phyloP scores from a whole-genome alignment of 2,888 invertebrate genomes.

The Dorcus hopei region DNA sequence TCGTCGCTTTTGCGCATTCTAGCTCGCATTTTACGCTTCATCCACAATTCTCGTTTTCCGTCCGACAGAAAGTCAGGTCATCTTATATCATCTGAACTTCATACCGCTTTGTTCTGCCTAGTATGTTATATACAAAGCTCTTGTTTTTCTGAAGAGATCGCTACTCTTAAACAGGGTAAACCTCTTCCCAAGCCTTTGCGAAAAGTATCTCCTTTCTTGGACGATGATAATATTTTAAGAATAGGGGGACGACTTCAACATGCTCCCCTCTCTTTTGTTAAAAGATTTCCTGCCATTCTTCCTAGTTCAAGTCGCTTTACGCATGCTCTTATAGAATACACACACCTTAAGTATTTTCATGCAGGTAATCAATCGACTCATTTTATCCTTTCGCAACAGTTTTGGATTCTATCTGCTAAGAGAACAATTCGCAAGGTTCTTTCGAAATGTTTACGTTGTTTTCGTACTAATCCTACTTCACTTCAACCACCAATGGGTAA shows the following conservation, averaged over 20 bases:
- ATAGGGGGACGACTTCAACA: slow-evolving; percentile 16
- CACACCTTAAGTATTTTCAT: slow-evolving; percentile 24
- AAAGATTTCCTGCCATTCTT: slow-evolving; percentile 15
- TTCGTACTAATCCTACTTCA: slow-evolving; percentile 4
- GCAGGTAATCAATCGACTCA: slow-evolving; percentile 19
- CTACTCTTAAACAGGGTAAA: not conserved
- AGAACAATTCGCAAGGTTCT: not conserved
- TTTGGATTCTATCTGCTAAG: slow-evolving; percentile 23
- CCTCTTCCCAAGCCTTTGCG: slow-evolving; percentile 1
- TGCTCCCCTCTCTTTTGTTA: slow-evolving; percentile 4
- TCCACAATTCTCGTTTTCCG: not conserved
- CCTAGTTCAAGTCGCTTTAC: slow-evolving; percentile 9
- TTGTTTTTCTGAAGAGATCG: slow-evolving; percentile 7
- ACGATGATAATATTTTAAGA: slow-evolving; percentile 10
- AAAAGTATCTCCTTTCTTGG: slow-evolving; percentile 14
- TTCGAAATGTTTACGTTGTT: slow-evolving; percentile 9
- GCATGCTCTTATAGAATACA: slow-evolving; percentile 21
- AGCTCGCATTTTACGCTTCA: not conserved
- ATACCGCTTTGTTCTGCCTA: not conserved
- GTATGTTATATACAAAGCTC: slow-evolving; percentile 7
- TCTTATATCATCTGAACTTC: slow-evolving; percentile 2
- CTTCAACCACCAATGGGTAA: slow-evolving; percentile 17
- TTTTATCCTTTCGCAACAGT: slow-evolving; percentile 23
- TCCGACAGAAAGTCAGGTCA: not conserved
- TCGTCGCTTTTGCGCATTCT: not conserved